phyloP scores from a whole-genome alignment of 2,113 vertebrate genomes.

The Eurypyga helias region DNA sequence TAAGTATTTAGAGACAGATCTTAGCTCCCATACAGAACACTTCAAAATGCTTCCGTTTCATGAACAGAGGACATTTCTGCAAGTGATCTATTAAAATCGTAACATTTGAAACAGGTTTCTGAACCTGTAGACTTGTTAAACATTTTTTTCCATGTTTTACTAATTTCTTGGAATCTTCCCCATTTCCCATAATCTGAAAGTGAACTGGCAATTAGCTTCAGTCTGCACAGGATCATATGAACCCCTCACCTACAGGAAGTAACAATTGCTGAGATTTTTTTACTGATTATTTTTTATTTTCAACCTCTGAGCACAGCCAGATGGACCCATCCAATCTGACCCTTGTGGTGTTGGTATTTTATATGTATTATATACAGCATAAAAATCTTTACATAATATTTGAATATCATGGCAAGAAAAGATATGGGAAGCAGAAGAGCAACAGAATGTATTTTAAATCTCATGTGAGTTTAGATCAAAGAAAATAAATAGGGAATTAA shows the following conservation, averaged over 20 bases:
- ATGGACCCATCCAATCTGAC: not conserved
- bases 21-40: not conserved
- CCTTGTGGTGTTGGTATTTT: not conserved
- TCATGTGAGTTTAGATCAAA: not conserved
- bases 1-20: not conserved
- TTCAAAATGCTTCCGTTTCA: not conserved
- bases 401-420: not conserved
- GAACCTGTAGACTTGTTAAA: not conserved
- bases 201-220: not conserved
- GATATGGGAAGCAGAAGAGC: not conserved
- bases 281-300: not conserved
- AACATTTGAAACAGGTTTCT: not conserved
- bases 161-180: not conserved
- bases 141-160: not conserved
- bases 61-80: not conserved
- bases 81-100: not conserved
- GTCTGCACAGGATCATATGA: not conserved
- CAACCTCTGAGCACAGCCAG: not conserved
- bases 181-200: not conserved
- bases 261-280: not conserved
- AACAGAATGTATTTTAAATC: not conserved
- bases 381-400: not conserved
- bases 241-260: not conserved
- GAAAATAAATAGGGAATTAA: not conserved
- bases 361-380: not conserved